Evolutionary conservation across 2,888 invertebrate genomes (phyloP).

Genomic region (Acanthoscelides obtectus): DNA sequence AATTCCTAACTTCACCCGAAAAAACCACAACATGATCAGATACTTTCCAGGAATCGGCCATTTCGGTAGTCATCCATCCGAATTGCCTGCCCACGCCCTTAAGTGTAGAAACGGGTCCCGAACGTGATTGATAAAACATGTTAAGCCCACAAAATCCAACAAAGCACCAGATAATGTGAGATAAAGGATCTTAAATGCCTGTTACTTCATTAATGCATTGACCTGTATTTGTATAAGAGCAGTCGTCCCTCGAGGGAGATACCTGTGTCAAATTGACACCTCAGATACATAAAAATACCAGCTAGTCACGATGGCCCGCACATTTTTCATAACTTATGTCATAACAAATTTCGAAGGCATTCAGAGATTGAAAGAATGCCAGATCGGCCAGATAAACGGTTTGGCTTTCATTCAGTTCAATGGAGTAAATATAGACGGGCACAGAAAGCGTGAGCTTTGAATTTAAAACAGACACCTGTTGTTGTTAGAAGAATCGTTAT

Average conservation of each 20-base stretch:
- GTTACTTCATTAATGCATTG: not conserved
- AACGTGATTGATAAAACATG: not conserved
- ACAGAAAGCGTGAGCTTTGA: not conserved
- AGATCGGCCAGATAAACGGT: not conserved
- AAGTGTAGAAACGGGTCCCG: not conserved
- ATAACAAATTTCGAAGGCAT: slow-evolving; percentile 36
- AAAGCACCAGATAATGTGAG: not conserved
- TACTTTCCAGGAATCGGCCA: not conserved
- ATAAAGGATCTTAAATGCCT: not conserved
- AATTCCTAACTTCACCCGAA: too few relatives aligned
- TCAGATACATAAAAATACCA: not conserved
- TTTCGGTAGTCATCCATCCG: not conserved
- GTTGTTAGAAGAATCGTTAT: not conserved
- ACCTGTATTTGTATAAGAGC: not conserved
- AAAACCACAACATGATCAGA: too few relatives aligned
- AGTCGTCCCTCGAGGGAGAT: not conserved
- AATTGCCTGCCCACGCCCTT: not conserved
- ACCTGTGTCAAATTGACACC: not conserved
- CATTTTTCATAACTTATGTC: slow-evolving; percentile 36
- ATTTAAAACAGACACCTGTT: not conserved
- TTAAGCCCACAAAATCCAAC: not conserved
- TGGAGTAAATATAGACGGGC: not conserved
- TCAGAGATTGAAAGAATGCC: slow-evolving; percentile 29
- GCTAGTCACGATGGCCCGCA: slow-evolving; percentile 9
- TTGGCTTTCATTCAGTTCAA: not conserved